Evolutionary conservation across 2,113 vertebrate genomes (phyloP), one percentile per base, ranked within the genome.

Genomic region (Gobio gobio): DNA sequence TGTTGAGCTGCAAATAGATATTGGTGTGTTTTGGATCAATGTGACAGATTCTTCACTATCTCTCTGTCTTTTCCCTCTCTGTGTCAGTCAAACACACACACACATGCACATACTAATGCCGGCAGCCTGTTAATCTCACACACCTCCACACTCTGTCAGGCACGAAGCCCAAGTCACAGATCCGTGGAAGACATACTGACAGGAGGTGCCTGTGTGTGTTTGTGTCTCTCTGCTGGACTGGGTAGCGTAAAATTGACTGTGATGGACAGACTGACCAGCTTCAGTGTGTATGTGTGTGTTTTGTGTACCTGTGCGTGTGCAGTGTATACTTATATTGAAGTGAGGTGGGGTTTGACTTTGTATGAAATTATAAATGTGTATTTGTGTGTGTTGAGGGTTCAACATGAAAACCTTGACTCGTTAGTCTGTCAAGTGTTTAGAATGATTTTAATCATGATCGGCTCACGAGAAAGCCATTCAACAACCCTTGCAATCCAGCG

Each of bases 101-200:
- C 72, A 77, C 72, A 83, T 74, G 51, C 74, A 83, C 51, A 72
- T 61, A 78, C 47, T 51, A 22, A 84, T 40, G 74, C 59, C 26
- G 29, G 9, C 51, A 77, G 36, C 33, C 83, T 66, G 74, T 63
- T 87, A 79, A 79, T 83, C 77, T 79, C 70, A 59, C 58, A 73
- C 74, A 81, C 74, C 63, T 83, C 80, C 85, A 86, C 82, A 66
- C 81, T 80, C 84, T 73, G 51, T 85, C 84, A 80, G 84, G 36
- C 84, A 79, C 64, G 40, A 63, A 18, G 54, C 77, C 84, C 24
- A 47, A 81, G 26, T 51, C 66, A 74, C 64, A 81, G 78, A 80
- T 80, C 77, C 68, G 40, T 81, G 56, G 77, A 85, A 85, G 77
- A 85, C 66, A 74, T 74, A 61, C 68, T 81, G 84, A 85, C 84